phyloP scores from a whole-genome alignment of 2,797 vertebrate species.

The Chaetophractus vellerosus region DNA sequence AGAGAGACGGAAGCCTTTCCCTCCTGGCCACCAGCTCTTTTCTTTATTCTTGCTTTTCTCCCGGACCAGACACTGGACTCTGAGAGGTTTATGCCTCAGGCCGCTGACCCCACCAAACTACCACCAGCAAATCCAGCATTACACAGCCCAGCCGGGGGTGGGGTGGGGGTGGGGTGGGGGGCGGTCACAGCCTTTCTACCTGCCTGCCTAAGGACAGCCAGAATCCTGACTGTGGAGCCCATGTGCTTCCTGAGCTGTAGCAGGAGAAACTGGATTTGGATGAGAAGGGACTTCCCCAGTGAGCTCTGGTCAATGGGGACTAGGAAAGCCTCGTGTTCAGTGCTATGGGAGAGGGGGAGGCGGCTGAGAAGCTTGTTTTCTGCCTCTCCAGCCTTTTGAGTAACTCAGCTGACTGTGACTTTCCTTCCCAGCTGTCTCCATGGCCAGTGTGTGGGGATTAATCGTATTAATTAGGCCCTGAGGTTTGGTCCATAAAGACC shows the following conservation, averaged over 20 bases:
- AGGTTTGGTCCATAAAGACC: constrained; percentile 90
- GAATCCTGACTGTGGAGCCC: not conserved
- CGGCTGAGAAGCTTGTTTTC: constrained; percentile 55
- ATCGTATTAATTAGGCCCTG: constrained; percentile 90
- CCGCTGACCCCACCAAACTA: too few species aligned
- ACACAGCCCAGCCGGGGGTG: not conserved
- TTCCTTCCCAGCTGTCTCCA: constrained; percentile 83
- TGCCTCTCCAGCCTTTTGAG: constrained; percentile 44
- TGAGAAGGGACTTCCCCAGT: constrained; percentile 58
- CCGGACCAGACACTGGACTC: not conserved
- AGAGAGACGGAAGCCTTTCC: constrained; percentile 40
- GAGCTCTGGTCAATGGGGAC: not conserved
- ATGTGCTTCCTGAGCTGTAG: not conserved
- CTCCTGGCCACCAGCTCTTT: constrained; percentile 28
- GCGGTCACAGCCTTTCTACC: constrained; percentile 25
- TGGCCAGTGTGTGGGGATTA: constrained; percentile 85
- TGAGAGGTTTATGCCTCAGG: constrained; percentile 48
- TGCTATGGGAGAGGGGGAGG: not conserved
- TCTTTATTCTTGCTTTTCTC: constrained; percentile 57
- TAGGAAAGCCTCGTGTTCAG: not conserved
- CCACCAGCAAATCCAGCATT: not conserved
- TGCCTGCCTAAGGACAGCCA: not conserved
- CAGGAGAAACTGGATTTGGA: constrained; percentile 59
- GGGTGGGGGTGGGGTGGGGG: too few species aligned
- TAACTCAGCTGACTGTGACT: constrained; percentile 71